Conservation (phyloP, 2,797 vertebrate species). For the Cheirogaleus major region DNA sequence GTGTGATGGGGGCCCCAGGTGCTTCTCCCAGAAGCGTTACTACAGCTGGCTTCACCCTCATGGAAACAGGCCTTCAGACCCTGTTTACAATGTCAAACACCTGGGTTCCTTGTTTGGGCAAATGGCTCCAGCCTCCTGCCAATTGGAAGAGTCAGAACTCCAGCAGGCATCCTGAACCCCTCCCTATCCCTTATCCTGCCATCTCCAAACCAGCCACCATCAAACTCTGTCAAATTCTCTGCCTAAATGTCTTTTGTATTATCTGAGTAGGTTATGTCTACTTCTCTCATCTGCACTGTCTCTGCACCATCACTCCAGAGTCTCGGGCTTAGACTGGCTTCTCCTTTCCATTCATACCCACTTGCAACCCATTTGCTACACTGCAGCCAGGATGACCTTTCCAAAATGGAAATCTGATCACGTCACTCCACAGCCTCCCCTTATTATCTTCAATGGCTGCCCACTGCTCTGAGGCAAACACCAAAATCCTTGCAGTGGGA, state of each 20-base stretch:
- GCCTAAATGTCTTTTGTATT: not conserved
- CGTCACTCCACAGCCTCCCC: not conserved
- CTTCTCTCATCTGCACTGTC: not conserved
- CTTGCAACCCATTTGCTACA: not conserved
- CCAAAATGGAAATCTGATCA: not conserved
- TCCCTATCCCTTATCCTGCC: not conserved
- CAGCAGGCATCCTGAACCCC: not conserved
- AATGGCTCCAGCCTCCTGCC: not conserved
- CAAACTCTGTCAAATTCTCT: not conserved
- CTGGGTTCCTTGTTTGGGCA: not conserved
- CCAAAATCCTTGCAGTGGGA: not conserved
- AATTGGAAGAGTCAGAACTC: not conserved
- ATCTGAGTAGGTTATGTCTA: not conserved
- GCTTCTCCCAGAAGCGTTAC: not conserved
- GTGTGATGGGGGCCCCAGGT: not conserved
- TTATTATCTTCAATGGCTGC: not conserved
- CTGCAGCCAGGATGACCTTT: not conserved
- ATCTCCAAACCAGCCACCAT: not conserved
- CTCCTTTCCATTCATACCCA: not conserved
- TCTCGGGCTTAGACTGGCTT: not conserved
- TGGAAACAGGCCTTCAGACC: not conserved
- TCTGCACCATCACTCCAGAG: not conserved
- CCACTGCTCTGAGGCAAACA: not conserved
- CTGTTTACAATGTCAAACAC: not conserved
- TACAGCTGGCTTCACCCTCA: not conserved